Conservation (phyloP, 1,140 invertebrate species). For the Stenopsyche tienmushanensis region DNA sequence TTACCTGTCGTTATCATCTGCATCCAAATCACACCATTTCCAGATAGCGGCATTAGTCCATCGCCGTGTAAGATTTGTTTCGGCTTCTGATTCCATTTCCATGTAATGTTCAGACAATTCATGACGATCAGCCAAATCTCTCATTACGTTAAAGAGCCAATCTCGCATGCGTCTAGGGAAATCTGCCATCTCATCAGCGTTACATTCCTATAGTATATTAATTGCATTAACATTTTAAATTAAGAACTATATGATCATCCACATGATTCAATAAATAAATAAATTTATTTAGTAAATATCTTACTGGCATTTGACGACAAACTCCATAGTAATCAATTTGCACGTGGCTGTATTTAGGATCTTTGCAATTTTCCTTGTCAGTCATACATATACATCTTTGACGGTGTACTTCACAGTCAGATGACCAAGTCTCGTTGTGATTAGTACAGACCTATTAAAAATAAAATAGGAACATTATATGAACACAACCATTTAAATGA, state of each 20-base stretch:
- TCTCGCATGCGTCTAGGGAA: constrained; percentile 93
- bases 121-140: constrained; percentile 86
- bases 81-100: constrained; percentile 85
- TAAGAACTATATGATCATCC: neutral
- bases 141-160: constrained; percentile 96
- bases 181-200: constrained; percentile 81
- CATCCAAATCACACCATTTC: constrained; percentile 96
- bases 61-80: constrained; percentile 76
- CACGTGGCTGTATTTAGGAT: constrained; percentile 76
- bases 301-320: constrained; percentile 76
- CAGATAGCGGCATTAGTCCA: constrained; percentile 92
- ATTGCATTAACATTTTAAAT: neutral
- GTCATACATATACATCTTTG: constrained; percentile 86
- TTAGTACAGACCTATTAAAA: constrained; percentile 80
- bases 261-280: too few species aligned
- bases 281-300: constrained; percentile 40
- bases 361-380: constrained; percentile 69
- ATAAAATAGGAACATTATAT: constrained; percentile 15
- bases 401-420: constrained; percentile 89
- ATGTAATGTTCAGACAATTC: constrained; percentile 83
- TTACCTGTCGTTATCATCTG: constrained; percentile 79
- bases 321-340: constrained; percentile 92
- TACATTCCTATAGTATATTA: constrained; percentile 64
- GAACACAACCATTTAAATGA: too few species aligned
- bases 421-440: constrained; percentile 89